phyloP scores from a whole-genome alignment of 2,797 vertebrate genomes.

The Florisuga fusca region DNA sequence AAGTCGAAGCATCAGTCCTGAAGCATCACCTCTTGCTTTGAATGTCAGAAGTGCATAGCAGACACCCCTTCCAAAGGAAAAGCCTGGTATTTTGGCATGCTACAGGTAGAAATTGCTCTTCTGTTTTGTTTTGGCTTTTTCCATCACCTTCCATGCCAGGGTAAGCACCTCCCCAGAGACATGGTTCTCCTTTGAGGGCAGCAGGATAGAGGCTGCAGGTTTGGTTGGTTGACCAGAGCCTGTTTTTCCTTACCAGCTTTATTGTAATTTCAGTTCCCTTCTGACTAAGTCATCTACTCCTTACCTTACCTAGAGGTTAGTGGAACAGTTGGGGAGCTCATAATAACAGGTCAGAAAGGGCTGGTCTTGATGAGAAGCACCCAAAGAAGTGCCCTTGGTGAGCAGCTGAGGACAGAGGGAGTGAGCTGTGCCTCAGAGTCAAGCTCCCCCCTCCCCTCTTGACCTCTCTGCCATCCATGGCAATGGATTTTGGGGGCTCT shows the following conservation, averaged over 20 bases:
- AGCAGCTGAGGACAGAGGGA: not conserved
- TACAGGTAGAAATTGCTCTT: not conserved
- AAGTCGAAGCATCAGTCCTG: not conserved
- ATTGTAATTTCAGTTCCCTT: not conserved
- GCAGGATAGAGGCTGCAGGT: not conserved
- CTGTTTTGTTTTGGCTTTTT: not conserved
- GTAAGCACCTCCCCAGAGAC: not conserved
- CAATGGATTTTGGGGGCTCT: not conserved
- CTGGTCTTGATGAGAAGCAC: not conserved
- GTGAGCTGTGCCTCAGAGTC: not conserved
- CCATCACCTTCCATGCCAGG: not conserved
- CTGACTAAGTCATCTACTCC: not conserved
- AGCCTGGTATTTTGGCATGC: not conserved
- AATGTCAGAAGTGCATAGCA: not conserved
- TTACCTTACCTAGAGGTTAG: not conserved
- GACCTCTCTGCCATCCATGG: not conserved
- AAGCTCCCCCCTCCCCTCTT: not conserved
- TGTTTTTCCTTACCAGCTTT: not conserved
- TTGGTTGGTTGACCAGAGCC: not conserved
- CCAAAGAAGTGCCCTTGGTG: not conserved
- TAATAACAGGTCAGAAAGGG: not conserved
- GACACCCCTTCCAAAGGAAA: not conserved
- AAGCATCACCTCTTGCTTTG: not conserved
- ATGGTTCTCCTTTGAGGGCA: not conserved
- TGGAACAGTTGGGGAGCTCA: not conserved